Conservation (phyloP, 2,113 vertebrate genomes). For the Varanus salvator region DNA sequence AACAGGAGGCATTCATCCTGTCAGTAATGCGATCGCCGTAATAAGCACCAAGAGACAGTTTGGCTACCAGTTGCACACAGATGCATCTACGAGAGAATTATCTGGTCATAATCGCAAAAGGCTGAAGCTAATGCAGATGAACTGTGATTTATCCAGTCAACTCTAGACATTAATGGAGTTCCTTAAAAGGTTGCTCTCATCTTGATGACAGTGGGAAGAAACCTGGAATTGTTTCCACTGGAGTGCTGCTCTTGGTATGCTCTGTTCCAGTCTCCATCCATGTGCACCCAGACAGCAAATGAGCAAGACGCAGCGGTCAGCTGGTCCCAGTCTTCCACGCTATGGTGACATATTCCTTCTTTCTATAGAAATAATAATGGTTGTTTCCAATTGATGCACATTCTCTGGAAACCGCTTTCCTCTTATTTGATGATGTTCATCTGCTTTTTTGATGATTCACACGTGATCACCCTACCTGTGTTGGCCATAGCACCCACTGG, state of each 20-base stretch:
- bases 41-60: slow-evolving; percentile 34
- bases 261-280: background rate
- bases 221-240: background rate
- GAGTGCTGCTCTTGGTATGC: slow-evolving; percentile 9
- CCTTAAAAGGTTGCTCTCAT: slow-evolving; percentile 8
- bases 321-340: no score
- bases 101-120: slow-evolving; percentile 33
- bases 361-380: no score
- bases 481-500: background rate
- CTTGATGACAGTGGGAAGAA: background rate
- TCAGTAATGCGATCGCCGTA: slow-evolving; percentile 46
- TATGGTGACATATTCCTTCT: no score
- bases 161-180: slow-evolving; percentile 30
- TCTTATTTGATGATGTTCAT: no score
- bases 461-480: no score
- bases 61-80: slow-evolving; percentile 39
- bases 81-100: background rate
- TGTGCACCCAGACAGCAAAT: no score
- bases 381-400: no score
- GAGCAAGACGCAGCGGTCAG: no score
- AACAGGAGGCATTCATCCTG: slow-evolving; percentile 6
- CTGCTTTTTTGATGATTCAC: no score
- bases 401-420: no score
- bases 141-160: slow-evolving; percentile 36
- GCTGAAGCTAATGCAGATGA: slow-evolving; percentile 39